phyloP scores from a whole-genome alignment of 2,113 vertebrate species.

The Octodon degus region DNA sequence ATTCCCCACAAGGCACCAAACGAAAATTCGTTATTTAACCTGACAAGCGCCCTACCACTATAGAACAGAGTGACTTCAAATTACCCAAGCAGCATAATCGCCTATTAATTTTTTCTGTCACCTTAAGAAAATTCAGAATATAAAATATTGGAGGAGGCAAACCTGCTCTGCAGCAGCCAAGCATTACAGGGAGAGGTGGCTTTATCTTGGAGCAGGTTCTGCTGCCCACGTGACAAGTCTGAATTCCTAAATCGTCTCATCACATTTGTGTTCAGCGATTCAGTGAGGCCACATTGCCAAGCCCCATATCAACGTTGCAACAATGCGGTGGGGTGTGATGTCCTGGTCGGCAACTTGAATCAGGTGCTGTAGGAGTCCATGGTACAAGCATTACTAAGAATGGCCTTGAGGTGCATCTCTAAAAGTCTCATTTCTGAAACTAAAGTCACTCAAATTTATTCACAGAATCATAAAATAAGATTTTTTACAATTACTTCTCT shows the following conservation, averaged over 20 bases:
- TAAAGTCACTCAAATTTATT: not conserved
- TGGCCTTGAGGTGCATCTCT: not conserved
- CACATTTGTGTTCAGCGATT: not conserved
- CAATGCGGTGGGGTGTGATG: not conserved
- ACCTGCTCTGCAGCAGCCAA: not conserved
- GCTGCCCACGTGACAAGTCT: not conserved
- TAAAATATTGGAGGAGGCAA: not conserved
- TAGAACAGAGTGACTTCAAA: not conserved
- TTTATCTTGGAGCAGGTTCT: constrained; percentile 13
- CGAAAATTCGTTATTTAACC: not conserved
- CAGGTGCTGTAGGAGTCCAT: not conserved
- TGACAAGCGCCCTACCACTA: not conserved
- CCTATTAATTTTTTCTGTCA: constrained; percentile 12
- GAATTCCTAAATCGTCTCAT: not conserved
- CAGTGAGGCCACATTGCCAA: not conserved
- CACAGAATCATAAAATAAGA: not conserved
- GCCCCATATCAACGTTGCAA: not conserved
- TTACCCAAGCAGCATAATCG: not conserved
- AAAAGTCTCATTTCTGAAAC: not conserved
- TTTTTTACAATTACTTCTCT: not conserved
- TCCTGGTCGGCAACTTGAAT: not conserved
- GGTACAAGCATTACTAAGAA: not conserved
- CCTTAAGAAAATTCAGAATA: not conserved
- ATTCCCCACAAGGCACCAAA: not conserved
- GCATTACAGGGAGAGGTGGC: not conserved